Evolutionary conservation across 1,140 invertebrate species (phyloP), one percentile per base, ranked within the genome.

Genomic region (Drosophila ercepeae): DNA sequence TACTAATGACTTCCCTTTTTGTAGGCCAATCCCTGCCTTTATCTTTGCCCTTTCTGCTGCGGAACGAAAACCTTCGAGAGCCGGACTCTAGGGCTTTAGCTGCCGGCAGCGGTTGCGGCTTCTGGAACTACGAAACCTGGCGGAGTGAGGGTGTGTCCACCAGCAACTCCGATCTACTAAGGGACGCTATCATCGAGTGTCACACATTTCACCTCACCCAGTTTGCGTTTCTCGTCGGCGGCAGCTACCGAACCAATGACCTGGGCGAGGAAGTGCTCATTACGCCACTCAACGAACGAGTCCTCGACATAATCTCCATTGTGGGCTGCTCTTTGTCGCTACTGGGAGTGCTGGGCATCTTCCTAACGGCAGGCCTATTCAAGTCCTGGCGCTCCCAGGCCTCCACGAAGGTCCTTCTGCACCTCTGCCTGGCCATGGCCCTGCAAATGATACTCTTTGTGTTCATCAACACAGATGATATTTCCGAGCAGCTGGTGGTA

Each of bases 191-290:
- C 16, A 81, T 86, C 14, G 74, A 93, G 8, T 95, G 94, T 68
- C 88, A 92, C 13, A 94, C 93, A 55, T 90, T 92, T 14, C 94
- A 95, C 83, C 89, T 95, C 19, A 95, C 94, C 6, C 93, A 94
- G 90, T 94, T 94, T 81, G 93, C 93, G 0, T 92, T 94, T 65
- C 83, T 94, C 27, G 75, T 94, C 21, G 89, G 92, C 27, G 92
- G 91, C 36, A 89, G 76, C 42, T 91, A 91, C 49, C 61, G 81
- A 5, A 61, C 29, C 13, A 72, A 89, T 29, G 74, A 69, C 16
- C 64, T 90, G n/a, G 65, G 83, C 48, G 58, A 78, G 45, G 89
- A 91, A 3, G 21, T 83, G 0, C 72, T 91, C 0, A 77, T 91
- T 9, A 83, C 90, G 3, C 78, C 91, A 8, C 58, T 89, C 0